Evolutionary conservation across 2,797 vertebrate genomes (phyloP).

Genomic region (Ctenosaura bakeri): DNA sequence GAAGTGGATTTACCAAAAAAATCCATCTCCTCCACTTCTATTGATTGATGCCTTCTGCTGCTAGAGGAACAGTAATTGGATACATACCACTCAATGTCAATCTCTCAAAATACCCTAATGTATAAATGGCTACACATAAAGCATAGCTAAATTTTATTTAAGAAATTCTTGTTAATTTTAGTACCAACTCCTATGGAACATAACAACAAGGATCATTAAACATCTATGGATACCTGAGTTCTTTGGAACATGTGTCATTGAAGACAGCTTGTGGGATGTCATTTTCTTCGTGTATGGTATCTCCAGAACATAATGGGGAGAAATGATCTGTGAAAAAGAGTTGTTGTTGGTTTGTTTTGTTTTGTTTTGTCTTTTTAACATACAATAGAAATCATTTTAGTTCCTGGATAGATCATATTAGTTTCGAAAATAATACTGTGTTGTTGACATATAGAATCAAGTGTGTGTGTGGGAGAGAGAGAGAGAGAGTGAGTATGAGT

Average conservation of each 20-base stretch:
- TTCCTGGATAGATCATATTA: slow-evolving; percentile 59
- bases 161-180: slow-evolving; percentile 57
- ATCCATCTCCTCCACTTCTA: too few relatives aligned
- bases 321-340: slow-evolving; percentile 77
- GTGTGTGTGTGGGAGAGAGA: too few relatives aligned
- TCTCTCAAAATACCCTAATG: too few relatives aligned
- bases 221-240: slow-evolving; percentile 78
- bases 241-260: slow-evolving; percentile 76
- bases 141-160: not conserved
- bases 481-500: too few relatives aligned
- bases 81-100: too few relatives aligned
- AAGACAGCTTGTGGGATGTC: slow-evolving; percentile 71
- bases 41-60: too few relatives aligned
- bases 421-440: too few relatives aligned
- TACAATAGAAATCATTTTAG: slow-evolving; percentile 62
- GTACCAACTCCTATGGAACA: slow-evolving; percentile 81
- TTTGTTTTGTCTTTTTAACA: slow-evolving; percentile 62
- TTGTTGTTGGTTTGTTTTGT: too few relatives aligned
- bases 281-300: slow-evolving; percentile 77
- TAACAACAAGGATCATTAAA: slow-evolving; percentile 85
- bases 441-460: too few relatives aligned
- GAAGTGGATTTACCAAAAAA: too few relatives aligned
- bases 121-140: too few relatives aligned
- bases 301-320: slow-evolving; percentile 72
- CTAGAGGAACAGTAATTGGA: too few relatives aligned